These are phyloP conservation scores for Schrankia costaestrigalis DNA, from an alignment of 2,888 invertebrate species.

Conservation along the genomic window DNA sequence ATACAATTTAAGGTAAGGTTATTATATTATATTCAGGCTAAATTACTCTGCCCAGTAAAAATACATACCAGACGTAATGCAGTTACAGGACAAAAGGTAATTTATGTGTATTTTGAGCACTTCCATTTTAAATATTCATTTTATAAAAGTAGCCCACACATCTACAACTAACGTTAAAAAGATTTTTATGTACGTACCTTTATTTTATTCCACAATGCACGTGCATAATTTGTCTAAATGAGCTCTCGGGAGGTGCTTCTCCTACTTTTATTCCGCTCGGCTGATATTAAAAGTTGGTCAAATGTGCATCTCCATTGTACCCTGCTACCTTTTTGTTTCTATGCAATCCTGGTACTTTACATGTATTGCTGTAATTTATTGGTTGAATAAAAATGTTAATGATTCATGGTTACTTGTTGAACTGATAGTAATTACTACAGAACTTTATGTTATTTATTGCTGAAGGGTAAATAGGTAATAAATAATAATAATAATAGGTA, in stretches of 20 bases:
- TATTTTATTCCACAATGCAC: conserved; percentile 46
- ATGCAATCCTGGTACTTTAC: conserved; percentile 31
- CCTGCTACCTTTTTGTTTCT: conserved; percentile 48
- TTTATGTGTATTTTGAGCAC: no score
- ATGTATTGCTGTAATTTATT: conserved; percentile 27
- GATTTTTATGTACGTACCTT: no score
- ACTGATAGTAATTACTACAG: background rate
- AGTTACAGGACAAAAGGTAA: no score
- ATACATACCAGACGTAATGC: no score
- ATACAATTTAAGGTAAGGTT: no score
- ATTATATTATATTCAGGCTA: no score
- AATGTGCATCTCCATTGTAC: conserved; percentile 59
- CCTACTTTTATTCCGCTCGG: conserved; percentile 52
- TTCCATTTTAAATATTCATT: no score
- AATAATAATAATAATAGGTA: no score
- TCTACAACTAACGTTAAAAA: no score
- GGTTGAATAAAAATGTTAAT: conserved; percentile 15
- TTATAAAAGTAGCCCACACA: no score
- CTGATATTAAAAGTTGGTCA: conserved; percentile 66
- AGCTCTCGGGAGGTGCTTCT: conserved; percentile 46
- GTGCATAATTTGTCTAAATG: conserved; percentile 65
- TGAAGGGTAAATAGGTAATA: no score
- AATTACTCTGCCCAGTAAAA: no score
- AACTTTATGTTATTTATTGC: background rate
- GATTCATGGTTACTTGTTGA: conserved; percentile 12